Base-by-base conservation (phyloP, 35 echinoderm and acorn worm species). In the Apostichopus japonicus region DNA sequence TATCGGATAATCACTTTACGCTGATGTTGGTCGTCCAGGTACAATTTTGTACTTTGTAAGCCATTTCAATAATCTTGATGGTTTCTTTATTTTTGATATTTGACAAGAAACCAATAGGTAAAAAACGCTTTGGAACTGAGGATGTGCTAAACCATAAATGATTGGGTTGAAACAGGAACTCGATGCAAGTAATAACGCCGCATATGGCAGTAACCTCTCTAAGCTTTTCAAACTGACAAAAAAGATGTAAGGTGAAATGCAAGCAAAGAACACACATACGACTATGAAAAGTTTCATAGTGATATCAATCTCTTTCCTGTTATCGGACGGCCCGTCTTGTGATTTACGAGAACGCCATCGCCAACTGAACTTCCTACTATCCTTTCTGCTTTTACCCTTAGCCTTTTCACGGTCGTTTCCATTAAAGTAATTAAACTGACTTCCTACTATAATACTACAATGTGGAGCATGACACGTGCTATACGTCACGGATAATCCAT, bases 71-170 rank as follows among this genome's bases (percentile, higher is more conserved):
- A 57, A 87, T 19, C 17, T 87, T 15, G 83, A 55, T 22, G 83
- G 83, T 87, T 90, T 90, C 21, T 61, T 61, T 90, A 90, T 90
- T 58, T 90, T 72, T 53, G 63, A 77, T 11, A 73, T 5, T 25
- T 77, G 87, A 53, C 87, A 90, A 5, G 65, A 52, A 21, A 90
- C 55, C 87, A 90, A 72, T 6, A 73, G 24, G 4, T 33, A 5
- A 7, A 90, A 90, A 10, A 70, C 53, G 16, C 44, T 17, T 77
- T 90, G 62, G 72, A 90, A 90, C 15, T 90, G 86, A 8, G 95
- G 95, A 55, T 96, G 95, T 25, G 88, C 77, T 6, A 93, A 63
- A 55, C 92, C 95, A 63, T 96, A 96, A 58, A 96, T 96, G 8
- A 96, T 80, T 4, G 95, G 95, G 72, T 96, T 96, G 10, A 96